Base-by-base conservation (phyloP, 2,113 vertebrate genomes). In the Ancistrus triradiatus region DNA sequence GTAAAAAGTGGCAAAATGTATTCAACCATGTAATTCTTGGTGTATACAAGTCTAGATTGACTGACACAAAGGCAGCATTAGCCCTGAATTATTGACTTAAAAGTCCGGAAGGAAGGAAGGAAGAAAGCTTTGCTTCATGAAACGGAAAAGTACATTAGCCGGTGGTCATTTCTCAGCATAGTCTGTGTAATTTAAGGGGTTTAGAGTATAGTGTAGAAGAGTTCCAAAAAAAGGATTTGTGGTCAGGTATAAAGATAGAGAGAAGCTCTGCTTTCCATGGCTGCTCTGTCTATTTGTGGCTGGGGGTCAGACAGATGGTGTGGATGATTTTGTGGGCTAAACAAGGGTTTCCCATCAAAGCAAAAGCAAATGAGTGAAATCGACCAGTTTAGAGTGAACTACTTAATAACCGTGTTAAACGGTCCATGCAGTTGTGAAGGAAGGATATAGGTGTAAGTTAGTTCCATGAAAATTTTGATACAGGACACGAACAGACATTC, bases 221-320 rank as follows among this genome's bases (percentile, higher is more conserved):
- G 46, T 57, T 50, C 63, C 63, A 66, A 25, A 66, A 66, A 66
- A 66, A 66, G 63, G 19, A 48, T 21, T 33, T 66, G 63, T 58
- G 63, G 63, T 66, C 37, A 66, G 47, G 25, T 58, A 49, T 58
- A 66, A 66, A 66, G 44, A 38, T 53, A 42, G 53, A 48, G 63
- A 58, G 63, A 66, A 58, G 53, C 63, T 31, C 43, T 15, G 13
- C 49, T 66, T 66, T 66, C 63, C 35, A 18, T 18, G 18, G 27
- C 53, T 58, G 44, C 44, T 55, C 50, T 46, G 47, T 53, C 48
- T 76, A 74, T 79, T 80, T 72, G 63, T 50, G 55, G 62, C 58
- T 38, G 17, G 46, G 72, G 69, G 61, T 57, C 72, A 70, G 70
- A 73, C 17, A 14, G 63, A 68, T 59, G 55, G 59, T 59, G 55